phyloP scores from a whole-genome alignment of 2,888 invertebrate species.

The Hypselothyrea guttata region DNA sequence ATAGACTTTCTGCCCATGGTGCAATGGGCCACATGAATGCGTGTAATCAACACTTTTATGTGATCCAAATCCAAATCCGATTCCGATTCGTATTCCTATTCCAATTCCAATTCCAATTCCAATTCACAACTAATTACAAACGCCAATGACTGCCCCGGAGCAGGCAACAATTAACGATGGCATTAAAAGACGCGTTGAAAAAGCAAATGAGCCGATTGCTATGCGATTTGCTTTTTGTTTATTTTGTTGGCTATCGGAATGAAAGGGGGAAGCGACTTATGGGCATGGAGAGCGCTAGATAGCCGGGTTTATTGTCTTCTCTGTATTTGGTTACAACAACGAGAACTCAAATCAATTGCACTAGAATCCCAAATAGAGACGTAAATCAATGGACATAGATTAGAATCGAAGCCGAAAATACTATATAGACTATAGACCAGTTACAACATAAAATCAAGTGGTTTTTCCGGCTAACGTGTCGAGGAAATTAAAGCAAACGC shows the following conservation, averaged over 20 bases:
- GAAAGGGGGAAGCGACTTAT: not conserved
- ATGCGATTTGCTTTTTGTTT: slow-evolving; percentile 55
- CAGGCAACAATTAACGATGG: slow-evolving; percentile 53
- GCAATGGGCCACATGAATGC: slow-evolving; percentile 30
- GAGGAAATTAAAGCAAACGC: slow-evolving; percentile 46
- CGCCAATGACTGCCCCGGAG: slow-evolving; percentile 43
- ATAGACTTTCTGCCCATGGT: no score
- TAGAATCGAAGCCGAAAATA: slow-evolving; percentile 7
- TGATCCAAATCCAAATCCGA: slow-evolving; percentile 59
- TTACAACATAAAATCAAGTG: slow-evolving; percentile 16
- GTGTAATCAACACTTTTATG: slow-evolving; percentile 74
- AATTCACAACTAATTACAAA: slow-evolving; percentile 74
- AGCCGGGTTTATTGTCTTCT: slow-evolving; percentile 30
- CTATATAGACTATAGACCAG: slow-evolving; percentile 12
- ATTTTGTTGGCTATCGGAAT: slow-evolving; percentile 21
- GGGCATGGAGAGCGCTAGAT: not conserved
- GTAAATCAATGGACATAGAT: slow-evolving; percentile 48
- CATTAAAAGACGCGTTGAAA: slow-evolving; percentile 56
- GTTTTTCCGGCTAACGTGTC: slow-evolving; percentile 31
- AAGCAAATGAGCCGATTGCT: slow-evolving; percentile 48
- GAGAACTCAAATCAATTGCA: slow-evolving; percentile 50
- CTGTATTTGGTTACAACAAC: slow-evolving; percentile 12
- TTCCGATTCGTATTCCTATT: slow-evolving; percentile 69
- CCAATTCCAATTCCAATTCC: slow-evolving; percentile 55
- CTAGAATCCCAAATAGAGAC: slow-evolving; percentile 56